These are phyloP conservation scores for Lacanobia wlatinum DNA, from an alignment of 2,888 invertebrate species.

Conservation along the genomic window DNA sequence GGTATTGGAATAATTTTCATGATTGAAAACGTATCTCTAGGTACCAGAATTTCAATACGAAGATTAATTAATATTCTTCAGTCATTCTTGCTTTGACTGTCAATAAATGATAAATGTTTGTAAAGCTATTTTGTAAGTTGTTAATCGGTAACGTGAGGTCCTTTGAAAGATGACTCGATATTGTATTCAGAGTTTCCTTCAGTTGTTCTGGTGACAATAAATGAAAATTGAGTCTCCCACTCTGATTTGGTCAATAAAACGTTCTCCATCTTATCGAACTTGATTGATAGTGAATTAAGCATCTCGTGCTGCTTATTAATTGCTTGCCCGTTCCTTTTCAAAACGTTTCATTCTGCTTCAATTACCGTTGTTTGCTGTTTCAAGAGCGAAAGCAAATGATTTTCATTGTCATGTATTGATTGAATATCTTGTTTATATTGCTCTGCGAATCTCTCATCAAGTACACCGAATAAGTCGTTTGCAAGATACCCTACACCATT, in stretches of 20 bases:
- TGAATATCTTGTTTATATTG: too few species aligned
- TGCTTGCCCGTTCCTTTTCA: conserved; percentile 3
- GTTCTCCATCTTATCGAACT: too few species aligned
- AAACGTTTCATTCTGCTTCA: conserved; percentile 6
- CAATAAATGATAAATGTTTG: conserved; percentile 11
- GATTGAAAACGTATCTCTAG: background rate
- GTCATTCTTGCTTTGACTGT: background rate
- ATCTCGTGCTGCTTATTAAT: conserved; percentile 21
- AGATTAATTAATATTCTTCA: conserved; percentile 2
- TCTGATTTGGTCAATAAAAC: too few species aligned
- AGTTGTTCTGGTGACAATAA: conserved; percentile 16
- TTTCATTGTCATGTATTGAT: too few species aligned
- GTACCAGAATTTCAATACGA: conserved; percentile 1
- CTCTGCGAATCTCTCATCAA: too few species aligned
- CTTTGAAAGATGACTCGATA: conserved; percentile 15
- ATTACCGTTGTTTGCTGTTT: too few species aligned
- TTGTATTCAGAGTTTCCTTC: conserved; percentile 1
- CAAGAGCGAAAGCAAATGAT: too few species aligned
- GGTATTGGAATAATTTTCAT: background rate
- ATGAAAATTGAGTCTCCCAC: conserved; percentile 13
- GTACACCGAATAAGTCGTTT: too few species aligned
- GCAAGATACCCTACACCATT: too few species aligned
- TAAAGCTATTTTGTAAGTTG: conserved; percentile 11
- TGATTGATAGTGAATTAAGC: too few species aligned
- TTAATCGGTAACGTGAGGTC: conserved; percentile 19